Base-by-base conservation (phyloP, 2,888 invertebrate species). In the Sminthurides aquaticus region DNA sequence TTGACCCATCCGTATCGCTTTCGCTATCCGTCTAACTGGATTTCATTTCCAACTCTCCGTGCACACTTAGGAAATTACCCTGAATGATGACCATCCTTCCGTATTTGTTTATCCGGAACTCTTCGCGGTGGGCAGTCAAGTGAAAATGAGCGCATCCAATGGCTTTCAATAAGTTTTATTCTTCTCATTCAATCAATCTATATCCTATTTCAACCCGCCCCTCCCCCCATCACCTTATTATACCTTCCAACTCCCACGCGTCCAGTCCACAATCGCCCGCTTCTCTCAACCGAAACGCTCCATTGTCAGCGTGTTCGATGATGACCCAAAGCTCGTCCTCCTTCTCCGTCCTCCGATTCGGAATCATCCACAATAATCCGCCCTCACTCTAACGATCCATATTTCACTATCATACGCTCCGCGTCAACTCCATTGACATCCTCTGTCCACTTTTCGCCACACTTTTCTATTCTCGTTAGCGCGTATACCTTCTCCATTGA, bases 41-140 rank as follows among this genome's bases (percentile, higher is more conserved):
- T n/a, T n/a, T n/a, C n/a, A n/a, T n/a, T n/a, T n/a, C n/a, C n/a
- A n/a, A n/a, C n/a, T n/a, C n/a, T n/a, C n/a, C n/a, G n/a, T n/a
- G n/a, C n/a, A n/a, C n/a, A n/a, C n/a, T n/a, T n/a, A n/a, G n/a
- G n/a, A n/a, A n/a, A n/a, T n/a, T n/a, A n/a, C n/a, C n/a, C n/a
- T n/a, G n/a, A n/a, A n/a, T n/a, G n/a, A n/a, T n/a, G n/a, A n/a
- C n/a, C n/a, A n/a, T n/a, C n/a, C n/a, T 34, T 5, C 43, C 8
- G 43, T 5, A 34, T 69, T 71, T 73, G 70, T 73, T 71, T 71
- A 70, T 66, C 29, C 67, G 69, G 59, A 66, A 69, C 71, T 73
- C 70, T 70, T 71, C 69, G 65, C 65, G 68, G 69, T 73, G 71
- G 72, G 71, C 72, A 73, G 62, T 71, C 71, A 72, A 65, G 66